Evolutionary conservation across 2,888 invertebrate genomes (phyloP).

Genomic region (Orthosia gracilis): DNA sequence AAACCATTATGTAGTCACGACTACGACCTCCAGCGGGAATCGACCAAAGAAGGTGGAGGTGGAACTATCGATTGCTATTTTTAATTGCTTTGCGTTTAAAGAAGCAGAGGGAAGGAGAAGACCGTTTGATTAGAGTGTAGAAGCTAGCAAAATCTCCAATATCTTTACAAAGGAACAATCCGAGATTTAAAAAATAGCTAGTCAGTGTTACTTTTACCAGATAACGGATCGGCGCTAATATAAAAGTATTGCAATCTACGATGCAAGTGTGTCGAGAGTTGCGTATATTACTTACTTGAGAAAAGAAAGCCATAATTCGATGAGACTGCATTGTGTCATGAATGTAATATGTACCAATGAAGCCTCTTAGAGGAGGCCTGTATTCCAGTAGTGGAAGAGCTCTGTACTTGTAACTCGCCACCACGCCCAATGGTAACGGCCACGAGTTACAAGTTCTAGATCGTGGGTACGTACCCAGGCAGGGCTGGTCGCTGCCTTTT

Average conservation of each 20-base stretch:
- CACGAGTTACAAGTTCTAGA: no score
- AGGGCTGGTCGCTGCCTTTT: no score
- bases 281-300: constrained; percentile 10
- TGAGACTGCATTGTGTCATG: constrained; percentile 3
- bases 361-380: no score
- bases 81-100: neutral
- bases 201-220: constrained; percentile 2
- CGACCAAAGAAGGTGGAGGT: no score
- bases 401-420: no score
- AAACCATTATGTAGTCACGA: no score
- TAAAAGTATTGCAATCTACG: constrained; percentile 12
- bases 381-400: no score
- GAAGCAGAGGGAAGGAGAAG: no score
- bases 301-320: neutral
- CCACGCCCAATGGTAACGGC: no score
- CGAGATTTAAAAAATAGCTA: constrained; percentile 4
- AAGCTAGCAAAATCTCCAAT: neutral
- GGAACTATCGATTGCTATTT: neutral
- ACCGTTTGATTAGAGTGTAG: neutral
- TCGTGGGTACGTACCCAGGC: no score
- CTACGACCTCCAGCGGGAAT: no score
- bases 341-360: neutral
- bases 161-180: neutral
- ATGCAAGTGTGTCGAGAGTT: neutral
- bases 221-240: neutral